Evolutionary conservation across 2,888 invertebrate genomes (phyloP).

Genomic region (Lissonota sp.): DNA sequence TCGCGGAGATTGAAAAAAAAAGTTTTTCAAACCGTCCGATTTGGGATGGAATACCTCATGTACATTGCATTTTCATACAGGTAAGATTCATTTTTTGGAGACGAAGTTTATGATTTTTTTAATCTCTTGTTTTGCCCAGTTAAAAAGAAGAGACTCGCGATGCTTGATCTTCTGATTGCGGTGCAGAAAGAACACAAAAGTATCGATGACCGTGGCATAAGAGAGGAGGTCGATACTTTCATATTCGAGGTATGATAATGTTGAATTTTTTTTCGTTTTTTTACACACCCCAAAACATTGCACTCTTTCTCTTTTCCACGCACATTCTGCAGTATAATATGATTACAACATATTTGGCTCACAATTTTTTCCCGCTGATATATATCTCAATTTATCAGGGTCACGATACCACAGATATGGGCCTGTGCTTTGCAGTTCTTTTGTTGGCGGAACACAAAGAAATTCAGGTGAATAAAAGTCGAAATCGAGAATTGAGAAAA

Average conservation of each 20-base stretch:
- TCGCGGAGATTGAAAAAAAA: too few species aligned
- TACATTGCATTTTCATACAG: too few species aligned
- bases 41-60: too few species aligned
- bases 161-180: conserved; percentile 65
- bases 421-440: conserved; percentile 54
- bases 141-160: conserved; percentile 62
- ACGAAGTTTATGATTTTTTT: too few species aligned
- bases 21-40: too few species aligned
- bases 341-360: too few species aligned
- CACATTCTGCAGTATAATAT: too few species aligned
- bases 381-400: conserved; percentile 44
- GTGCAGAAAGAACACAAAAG: conserved; percentile 44
- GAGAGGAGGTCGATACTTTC: conserved; percentile 67
- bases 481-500: not conserved
- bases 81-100: too few species aligned
- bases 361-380: too few species aligned
- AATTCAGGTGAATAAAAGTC: conserved; percentile 56
- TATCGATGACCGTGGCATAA: conserved; percentile 64
- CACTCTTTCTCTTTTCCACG: too few species aligned
- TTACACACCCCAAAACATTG: too few species aligned
- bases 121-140: conserved; percentile 8
- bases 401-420: conserved; percentile 64
- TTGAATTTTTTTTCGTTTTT: not conserved
- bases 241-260: conserved; percentile 62
- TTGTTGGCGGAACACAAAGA: conserved; percentile 63